Evolutionary conservation across 2,113 vertebrate genomes (phyloP).

Genomic region (Macrotis lagotis): DNA sequence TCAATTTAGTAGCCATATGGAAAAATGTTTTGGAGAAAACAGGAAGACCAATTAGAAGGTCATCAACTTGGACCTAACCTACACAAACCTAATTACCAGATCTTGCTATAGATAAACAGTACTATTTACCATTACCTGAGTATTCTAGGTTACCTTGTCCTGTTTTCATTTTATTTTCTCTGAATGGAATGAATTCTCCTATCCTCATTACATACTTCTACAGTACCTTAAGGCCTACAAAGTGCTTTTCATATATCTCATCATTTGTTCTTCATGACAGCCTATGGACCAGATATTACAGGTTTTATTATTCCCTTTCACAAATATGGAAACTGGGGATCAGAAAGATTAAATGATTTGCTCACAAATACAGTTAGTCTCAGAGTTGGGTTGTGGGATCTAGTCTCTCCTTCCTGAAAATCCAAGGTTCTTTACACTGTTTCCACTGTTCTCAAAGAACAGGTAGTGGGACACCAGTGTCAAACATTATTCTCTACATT

Average conservation of each 20-base stretch:
- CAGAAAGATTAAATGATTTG: not conserved
- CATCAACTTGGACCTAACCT: not conserved
- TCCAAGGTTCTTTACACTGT: not conserved
- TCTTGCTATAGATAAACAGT: not conserved
- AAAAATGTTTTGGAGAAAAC: not conserved
- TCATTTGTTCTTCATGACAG: not conserved
- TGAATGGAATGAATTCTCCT: not conserved
- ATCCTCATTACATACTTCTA: not conserved
- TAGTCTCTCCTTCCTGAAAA: not conserved
- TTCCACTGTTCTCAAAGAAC: not conserved
- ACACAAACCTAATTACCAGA: not conserved
- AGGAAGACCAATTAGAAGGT: not conserved
- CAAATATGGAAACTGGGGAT: not conserved
- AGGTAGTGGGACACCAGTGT: not conserved
- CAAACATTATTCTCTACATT: not conserved
- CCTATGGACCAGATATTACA: not conserved
- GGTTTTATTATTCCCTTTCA: not conserved
- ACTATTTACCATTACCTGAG: not conserved
- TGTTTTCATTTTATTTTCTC: conserved; percentile 1
- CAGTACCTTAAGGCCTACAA: not conserved
- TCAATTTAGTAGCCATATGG: not conserved
- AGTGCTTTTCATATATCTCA: not conserved
- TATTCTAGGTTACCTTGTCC: not conserved
- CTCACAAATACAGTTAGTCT: not conserved
- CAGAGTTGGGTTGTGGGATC: not conserved